phyloP scores from a whole-genome alignment of 2,888 invertebrate genomes.

The Cryptocephalus primarius region DNA sequence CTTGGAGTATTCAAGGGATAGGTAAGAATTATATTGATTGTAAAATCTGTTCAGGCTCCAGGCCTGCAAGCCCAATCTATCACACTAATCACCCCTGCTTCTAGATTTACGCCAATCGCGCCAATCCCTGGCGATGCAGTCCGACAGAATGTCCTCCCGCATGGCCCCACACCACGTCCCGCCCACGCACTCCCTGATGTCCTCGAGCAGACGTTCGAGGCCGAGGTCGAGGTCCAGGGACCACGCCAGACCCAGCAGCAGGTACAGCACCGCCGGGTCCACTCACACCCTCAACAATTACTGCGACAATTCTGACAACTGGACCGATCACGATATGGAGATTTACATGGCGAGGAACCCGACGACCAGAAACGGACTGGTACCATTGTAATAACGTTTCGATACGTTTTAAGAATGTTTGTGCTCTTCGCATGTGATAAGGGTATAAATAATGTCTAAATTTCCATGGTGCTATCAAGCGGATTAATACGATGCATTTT shows the following conservation, averaged over 20 bases:
- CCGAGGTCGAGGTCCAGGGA: slow-evolving; percentile 70
- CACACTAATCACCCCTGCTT: too few species aligned
- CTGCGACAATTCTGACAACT: slow-evolving; percentile 82
- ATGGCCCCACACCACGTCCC: slow-evolving; percentile 50
- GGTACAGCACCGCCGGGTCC: slow-evolving; percentile 68
- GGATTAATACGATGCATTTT: background rate
- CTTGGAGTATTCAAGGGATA: too few species aligned
- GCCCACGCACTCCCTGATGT: slow-evolving; percentile 41
- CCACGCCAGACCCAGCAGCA: slow-evolving; percentile 61
- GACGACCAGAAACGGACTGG: slow-evolving; percentile 72
- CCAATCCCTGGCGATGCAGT: slow-evolving; percentile 72
- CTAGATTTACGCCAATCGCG: slow-evolving; percentile 78
- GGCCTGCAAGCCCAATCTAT: too few species aligned
- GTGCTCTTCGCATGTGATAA: too few species aligned
- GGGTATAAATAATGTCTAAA: too few species aligned
- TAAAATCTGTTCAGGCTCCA: too few species aligned
- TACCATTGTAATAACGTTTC: slow-evolving; percentile 53
- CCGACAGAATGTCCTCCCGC: slow-evolving; percentile 69
- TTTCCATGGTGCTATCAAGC: too few species aligned
- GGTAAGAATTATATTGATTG: too few species aligned
- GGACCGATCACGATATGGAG: slow-evolving; percentile 94
- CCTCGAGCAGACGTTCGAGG: slow-evolving; percentile 47
- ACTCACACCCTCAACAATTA: slow-evolving; percentile 74
- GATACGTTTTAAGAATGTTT: too few species aligned
- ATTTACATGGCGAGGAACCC: slow-evolving; percentile 90